Evolutionary conservation across 2,113 vertebrate species (phyloP).

Genomic region (Phodopus roborovskii): DNA sequence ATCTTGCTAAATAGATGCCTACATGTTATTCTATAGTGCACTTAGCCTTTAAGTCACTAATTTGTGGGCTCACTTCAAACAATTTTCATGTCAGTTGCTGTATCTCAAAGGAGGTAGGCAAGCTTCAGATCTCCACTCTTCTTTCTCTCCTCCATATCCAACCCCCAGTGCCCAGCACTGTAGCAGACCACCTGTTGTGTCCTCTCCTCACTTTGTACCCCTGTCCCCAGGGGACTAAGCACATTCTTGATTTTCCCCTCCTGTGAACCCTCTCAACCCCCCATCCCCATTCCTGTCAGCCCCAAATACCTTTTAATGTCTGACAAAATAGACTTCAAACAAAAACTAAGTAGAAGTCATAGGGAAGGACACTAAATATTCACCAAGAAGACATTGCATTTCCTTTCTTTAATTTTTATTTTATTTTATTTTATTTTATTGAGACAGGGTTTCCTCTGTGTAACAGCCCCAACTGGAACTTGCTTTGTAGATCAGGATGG

Average conservation of each 20-base stretch:
- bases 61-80: slow-evolving; percentile 17
- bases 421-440: too few relatives aligned
- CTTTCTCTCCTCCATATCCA: not conserved
- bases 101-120: not conserved
- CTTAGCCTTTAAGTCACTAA: not conserved
- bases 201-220: not conserved
- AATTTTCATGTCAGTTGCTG: not conserved
- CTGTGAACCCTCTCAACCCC: not conserved
- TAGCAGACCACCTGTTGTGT: not conserved
- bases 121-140: not conserved
- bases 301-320: not conserved
- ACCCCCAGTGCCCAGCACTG: not conserved
- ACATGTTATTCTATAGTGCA: not conserved
- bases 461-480: too few relatives aligned
- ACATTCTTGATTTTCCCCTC: not conserved
- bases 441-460: too few relatives aligned
- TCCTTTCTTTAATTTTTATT: not conserved
- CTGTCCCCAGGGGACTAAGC: not conserved
- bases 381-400: not conserved
- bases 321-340: not conserved
- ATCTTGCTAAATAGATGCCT: slow-evolving; percentile 35
- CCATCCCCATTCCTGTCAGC: not conserved
- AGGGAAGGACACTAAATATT: not conserved
- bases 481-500: too few relatives aligned
- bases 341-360: not conserved